These are phyloP conservation scores for Pristionchus mayeri DNA, from an alignment of 2,888 invertebrate genomes.

Conservation along the genomic window DNA sequence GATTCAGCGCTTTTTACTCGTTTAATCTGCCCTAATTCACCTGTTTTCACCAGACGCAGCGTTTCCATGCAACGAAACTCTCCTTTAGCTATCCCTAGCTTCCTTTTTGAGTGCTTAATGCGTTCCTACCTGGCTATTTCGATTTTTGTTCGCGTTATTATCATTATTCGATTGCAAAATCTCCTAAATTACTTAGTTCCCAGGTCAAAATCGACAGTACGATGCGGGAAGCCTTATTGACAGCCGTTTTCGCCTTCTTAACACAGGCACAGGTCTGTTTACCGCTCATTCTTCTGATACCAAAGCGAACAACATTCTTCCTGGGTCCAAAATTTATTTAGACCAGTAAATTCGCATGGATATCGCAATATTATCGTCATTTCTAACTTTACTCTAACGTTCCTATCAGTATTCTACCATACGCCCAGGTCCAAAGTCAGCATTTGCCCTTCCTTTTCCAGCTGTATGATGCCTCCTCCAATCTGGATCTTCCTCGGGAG, in stretches of 20 bases:
- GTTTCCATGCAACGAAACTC: no score
- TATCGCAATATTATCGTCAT: background rate
- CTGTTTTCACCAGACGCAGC: no score
- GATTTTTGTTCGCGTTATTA: background rate
- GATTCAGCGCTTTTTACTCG: background rate
- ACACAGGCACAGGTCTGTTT: background rate
- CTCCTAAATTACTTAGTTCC: background rate
- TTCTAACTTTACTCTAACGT: background rate
- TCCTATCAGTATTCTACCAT: no score
- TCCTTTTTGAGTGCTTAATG: background rate
- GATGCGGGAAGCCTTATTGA: background rate
- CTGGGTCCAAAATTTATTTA: background rate
- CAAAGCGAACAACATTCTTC: no score
- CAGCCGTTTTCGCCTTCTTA: background rate
- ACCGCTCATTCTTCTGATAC: background rate
- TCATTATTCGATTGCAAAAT: background rate
- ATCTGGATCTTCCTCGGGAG: slow-evolving; percentile 33
- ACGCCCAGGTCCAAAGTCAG: no score
- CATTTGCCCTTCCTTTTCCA: no score
- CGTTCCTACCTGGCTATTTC: background rate
- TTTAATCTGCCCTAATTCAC: background rate
- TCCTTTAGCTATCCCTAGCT: background rate
- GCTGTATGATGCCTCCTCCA: slow-evolving; percentile 15
- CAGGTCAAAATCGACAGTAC: background rate
- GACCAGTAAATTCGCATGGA: background rate